Evolutionary conservation across 2,888 invertebrate species (phyloP).

Genomic region (Nemurella pictetii): DNA sequence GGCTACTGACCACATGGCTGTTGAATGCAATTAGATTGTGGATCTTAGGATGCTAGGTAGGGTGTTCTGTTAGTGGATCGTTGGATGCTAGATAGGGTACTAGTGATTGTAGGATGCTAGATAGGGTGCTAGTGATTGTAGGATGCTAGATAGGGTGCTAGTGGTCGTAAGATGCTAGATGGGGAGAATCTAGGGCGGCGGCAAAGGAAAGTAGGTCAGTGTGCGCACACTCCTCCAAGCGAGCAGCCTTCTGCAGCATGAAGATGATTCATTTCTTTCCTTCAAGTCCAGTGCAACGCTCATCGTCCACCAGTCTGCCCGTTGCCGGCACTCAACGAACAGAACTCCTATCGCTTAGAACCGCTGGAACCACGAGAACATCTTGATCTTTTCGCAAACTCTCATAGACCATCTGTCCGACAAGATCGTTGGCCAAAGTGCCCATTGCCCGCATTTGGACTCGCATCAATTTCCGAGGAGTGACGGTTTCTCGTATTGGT

Average conservation of each 20-base stretch:
- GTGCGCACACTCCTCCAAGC: neutral
- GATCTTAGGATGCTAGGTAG: no score
- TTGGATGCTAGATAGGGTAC: no score
- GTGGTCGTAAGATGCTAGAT: neutral
- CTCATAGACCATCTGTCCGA: neutral
- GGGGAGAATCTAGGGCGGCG: neutral
- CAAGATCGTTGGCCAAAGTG: neutral
- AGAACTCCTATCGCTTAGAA: no score
- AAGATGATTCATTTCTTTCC: neutral
- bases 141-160: neutral
- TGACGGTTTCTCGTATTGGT: neutral
- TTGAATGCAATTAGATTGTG: no score
- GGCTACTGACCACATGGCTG: neutral
- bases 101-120: no score
- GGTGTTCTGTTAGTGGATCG: no score
- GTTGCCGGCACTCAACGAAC: no score
- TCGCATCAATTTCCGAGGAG: neutral
- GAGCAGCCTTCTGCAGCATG: neutral
- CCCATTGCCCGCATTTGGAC: neutral
- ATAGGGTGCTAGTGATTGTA: no score
- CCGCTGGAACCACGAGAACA: neutral
- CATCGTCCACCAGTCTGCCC: neutral
- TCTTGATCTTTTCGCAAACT: neutral
- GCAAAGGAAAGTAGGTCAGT: conserved; percentile 5
- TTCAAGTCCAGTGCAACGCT: neutral